These are phyloP conservation scores for Trochalopteron elliotii DNA, from an alignment of 2,113 vertebrate genomes.

Conservation along the genomic window DNA sequence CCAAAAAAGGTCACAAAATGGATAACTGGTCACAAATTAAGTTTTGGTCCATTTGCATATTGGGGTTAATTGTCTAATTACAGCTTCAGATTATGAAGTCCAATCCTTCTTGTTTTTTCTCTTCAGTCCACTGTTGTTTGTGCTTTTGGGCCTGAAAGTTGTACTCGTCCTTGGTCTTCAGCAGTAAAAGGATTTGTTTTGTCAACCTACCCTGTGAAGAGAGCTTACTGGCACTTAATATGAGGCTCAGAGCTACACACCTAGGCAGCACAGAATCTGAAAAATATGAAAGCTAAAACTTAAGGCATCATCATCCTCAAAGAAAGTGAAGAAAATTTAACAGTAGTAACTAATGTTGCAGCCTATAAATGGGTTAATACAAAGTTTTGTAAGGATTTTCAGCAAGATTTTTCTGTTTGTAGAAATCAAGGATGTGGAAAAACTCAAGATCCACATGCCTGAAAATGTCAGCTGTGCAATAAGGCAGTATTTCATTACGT, in stretches of 20 bases:
- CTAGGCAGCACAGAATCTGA: neutral
- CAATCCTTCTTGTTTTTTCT: neutral
- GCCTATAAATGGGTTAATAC: neutral
- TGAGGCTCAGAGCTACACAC: neutral
- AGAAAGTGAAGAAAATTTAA: neutral
- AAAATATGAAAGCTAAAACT: neutral
- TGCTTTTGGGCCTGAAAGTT: neutral
- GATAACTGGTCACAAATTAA: too few species aligned
- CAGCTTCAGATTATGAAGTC: neutral
- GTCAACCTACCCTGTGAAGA: neutral
- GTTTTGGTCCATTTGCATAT: neutral
- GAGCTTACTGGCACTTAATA: neutral
- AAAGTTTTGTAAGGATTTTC: neutral
- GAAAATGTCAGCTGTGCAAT: slow-evolving; percentile 11
- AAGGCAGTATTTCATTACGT: neutral
- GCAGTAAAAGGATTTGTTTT: neutral
- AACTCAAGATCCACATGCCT: neutral
- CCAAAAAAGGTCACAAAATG: neutral
- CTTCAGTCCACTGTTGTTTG: neutral
- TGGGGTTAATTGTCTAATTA: neutral
- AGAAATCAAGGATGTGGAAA: neutral
- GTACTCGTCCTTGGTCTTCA: neutral
- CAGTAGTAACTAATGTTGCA: neutral
- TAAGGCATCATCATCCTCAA: neutral
- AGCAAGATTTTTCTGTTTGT: neutral